These are phyloP conservation scores for Muricea muricata DNA, from an alignment of 92 coral and sea anemone genomes.

Conservation along the genomic window DNA sequence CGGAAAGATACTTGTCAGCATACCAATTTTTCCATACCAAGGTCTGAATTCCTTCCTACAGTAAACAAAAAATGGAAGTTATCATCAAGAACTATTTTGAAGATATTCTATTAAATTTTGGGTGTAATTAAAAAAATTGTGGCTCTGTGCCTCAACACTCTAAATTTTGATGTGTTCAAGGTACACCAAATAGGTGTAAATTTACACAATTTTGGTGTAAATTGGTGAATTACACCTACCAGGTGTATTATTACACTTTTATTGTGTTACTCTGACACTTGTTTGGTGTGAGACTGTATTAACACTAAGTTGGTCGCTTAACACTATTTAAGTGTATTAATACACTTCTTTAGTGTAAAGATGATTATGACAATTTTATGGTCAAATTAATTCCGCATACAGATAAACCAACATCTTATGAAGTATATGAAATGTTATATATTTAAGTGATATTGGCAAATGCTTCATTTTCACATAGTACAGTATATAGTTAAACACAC, in stretches of 20 bases:
- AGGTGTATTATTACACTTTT: constrained; percentile 34
- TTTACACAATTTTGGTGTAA: constrained; percentile 37
- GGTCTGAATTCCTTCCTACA: no score
- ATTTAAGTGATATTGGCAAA: not conserved
- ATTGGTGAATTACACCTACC: not conserved
- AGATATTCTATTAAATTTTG: no score
- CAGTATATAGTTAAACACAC: not conserved
- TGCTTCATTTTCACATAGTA: not conserved
- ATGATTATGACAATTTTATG: not conserved
- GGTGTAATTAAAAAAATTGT: no score
- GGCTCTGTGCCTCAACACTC: no score
- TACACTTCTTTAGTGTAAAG: not conserved
- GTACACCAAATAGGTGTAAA: constrained; percentile 25
- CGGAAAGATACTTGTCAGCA: no score
- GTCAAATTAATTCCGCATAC: not conserved
- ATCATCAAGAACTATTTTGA: no score
- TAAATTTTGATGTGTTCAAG: constrained; percentile 6
- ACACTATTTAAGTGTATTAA: constrained; percentile 17
- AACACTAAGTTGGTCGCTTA: not conserved
- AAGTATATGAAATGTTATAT: not conserved
- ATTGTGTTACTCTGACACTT: constrained; percentile 21
- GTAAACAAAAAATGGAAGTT: no score
- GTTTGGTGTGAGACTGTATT: constrained; percentile 24
- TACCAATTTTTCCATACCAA: no score
- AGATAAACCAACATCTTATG: not conserved